Conservation (phyloP, 2,113 vertebrate genomes). For the Aythya baeri region DNA sequence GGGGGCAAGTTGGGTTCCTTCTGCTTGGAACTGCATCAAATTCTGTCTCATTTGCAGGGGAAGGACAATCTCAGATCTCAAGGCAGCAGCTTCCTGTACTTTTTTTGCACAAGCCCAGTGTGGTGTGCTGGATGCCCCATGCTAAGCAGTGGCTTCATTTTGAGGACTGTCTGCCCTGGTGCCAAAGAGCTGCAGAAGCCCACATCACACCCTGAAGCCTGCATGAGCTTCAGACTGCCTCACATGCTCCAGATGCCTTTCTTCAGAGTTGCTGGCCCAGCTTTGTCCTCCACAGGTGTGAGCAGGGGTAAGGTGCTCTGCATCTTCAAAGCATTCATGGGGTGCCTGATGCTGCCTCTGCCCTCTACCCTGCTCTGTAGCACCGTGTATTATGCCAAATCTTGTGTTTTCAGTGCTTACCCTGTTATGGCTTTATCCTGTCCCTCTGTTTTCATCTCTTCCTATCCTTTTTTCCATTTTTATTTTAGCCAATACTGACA, state of each 20-base stretch:
- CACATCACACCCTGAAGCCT: background rate
- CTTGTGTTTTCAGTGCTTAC: background rate
- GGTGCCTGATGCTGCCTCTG: background rate
- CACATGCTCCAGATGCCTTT: background rate
- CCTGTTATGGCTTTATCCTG: background rate
- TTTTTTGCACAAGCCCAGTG: background rate
- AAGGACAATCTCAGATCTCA: background rate
- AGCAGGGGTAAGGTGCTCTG: background rate
- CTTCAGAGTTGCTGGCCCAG: background rate
- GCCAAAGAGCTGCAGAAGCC: background rate
- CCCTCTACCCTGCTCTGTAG: background rate
- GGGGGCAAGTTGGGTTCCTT: background rate
- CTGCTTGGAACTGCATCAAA: background rate
- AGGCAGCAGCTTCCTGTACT: background rate
- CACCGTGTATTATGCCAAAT: background rate
- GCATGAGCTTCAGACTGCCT: background rate
- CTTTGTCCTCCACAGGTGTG: fast-evolving
- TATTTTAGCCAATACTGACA: background rate
- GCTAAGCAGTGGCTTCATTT: background rate
- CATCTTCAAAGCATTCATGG: background rate
- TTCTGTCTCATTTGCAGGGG: background rate
- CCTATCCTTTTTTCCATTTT: background rate
- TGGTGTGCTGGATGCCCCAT: background rate
- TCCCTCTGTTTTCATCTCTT: background rate
- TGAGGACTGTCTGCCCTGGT: background rate